Conservation (phyloP, 92 coral and sea anemone genomes). For the Montipora capitata region DNA sequence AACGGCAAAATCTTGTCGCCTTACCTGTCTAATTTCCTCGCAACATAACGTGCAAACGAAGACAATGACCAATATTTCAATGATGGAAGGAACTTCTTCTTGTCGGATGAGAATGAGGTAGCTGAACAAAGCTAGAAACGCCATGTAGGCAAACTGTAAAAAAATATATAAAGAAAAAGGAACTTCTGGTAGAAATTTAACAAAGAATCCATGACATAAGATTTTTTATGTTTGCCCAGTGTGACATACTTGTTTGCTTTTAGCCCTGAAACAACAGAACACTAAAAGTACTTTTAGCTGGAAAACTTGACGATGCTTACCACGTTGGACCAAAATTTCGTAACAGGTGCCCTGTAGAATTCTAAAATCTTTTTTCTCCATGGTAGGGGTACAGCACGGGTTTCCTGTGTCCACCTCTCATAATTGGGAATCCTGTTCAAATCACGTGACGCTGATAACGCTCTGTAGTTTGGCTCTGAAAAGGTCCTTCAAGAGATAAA, state of each 20-base stretch:
- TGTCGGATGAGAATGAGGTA: slow-evolving; percentile 76
- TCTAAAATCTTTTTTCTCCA: slow-evolving; percentile 72
- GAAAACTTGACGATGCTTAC: slow-evolving; percentile 15
- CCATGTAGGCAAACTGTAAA: slow-evolving; percentile 76
- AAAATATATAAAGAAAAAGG: background rate
- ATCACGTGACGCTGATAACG: slow-evolving; percentile 22
- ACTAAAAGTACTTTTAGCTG: no score
- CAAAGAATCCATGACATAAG: no score
- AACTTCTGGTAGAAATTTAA: no score
- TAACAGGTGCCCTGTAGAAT: slow-evolving; percentile 93
- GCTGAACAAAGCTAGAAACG: slow-evolving; percentile 82
- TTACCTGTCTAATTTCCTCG: slow-evolving; percentile 89
- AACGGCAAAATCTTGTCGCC: background rate
- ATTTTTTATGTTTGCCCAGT: no score
- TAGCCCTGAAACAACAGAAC: no score
- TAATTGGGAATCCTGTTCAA: slow-evolving; percentile 2
- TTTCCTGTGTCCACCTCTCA: slow-evolving; percentile 13
- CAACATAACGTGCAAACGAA: slow-evolving; percentile 80
- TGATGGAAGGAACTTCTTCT: slow-evolving; percentile 59
- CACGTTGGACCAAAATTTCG: slow-evolving; percentile 96
- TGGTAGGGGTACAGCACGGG: slow-evolving; percentile 39
- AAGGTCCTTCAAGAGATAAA: slow-evolving; percentile 8
- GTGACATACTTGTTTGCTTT: no score
- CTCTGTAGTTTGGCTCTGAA: slow-evolving; percentile 1
- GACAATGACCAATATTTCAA: slow-evolving; percentile 77